phyloP scores from a whole-genome alignment of 2,113 vertebrate species.

The Promerops cafer region DNA sequence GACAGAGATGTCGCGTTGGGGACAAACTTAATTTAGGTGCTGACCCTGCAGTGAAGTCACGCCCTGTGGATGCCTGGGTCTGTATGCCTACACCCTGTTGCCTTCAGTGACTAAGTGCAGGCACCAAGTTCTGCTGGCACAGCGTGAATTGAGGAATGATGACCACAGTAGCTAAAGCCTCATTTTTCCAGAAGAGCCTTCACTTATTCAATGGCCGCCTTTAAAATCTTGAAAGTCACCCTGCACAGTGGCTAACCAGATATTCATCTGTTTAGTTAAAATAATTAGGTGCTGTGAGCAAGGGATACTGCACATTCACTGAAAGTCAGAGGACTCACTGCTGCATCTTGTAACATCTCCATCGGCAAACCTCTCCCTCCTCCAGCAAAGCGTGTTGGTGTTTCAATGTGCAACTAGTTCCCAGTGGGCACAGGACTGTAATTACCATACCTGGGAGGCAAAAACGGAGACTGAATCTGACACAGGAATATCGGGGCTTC shows the following conservation, averaged over 20 bases:
- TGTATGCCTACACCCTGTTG: background rate
- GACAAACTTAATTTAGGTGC: background rate
- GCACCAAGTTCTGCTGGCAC: background rate
- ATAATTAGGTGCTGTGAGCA: background rate
- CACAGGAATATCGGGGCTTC: background rate
- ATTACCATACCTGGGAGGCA: background rate
- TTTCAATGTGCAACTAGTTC: background rate
- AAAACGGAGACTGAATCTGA: background rate
- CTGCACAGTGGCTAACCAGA: background rate
- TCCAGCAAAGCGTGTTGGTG: background rate
- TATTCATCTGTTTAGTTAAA: background rate
- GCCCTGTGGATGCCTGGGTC: background rate
- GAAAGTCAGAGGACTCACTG: background rate
- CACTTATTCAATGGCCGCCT: fast-evolving
- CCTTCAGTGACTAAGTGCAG: background rate
- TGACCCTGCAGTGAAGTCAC: background rate
- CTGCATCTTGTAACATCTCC: background rate
- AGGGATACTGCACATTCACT: background rate
- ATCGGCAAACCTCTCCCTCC: background rate
- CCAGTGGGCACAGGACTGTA: background rate
- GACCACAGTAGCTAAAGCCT: fast-evolving
- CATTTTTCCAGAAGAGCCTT: background rate
- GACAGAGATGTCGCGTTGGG: background rate
- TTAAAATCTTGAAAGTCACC: background rate
- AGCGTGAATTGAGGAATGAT: background rate